Conservation (phyloP, 1,140 invertebrate genomes). For the Scaptomyza montana region DNA sequence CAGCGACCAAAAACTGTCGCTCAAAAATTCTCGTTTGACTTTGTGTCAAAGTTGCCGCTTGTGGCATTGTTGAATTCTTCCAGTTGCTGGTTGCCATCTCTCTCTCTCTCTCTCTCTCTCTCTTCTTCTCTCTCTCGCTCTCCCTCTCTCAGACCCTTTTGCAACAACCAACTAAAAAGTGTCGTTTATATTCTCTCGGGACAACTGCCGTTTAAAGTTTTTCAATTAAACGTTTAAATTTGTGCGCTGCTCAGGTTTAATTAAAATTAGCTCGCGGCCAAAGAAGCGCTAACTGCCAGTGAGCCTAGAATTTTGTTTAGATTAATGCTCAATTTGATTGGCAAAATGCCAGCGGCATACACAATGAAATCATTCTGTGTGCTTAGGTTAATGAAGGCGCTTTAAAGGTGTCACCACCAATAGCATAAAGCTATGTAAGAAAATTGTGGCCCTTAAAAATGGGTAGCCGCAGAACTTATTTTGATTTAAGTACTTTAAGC, state of each 20-base stretch:
- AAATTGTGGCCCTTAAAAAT: conserved; percentile 12
- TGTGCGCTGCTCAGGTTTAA: conserved; percentile 59
- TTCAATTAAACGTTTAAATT: conserved; percentile 77
- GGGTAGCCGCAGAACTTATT: conserved; percentile 25
- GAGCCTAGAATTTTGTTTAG: conserved; percentile 58
- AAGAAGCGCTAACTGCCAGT: conserved; percentile 22
- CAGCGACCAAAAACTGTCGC: conserved; percentile 55
- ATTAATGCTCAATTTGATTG: conserved; percentile 79
- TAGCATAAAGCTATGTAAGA: not conserved
- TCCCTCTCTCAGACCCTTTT: not conserved
- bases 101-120: not conserved
- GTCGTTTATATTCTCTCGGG: conserved; percentile 36
- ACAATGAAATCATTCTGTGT: conserved; percentile 41
- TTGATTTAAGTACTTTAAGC: conserved; percentile 6
- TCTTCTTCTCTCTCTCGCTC: no score
- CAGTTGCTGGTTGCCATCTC: conserved; percentile 3
- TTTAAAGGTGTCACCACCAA: conserved; percentile 21
- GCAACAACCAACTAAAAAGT: conserved; percentile 40
- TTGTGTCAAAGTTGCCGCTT: conserved; percentile 53
- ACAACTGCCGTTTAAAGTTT: conserved; percentile 62
- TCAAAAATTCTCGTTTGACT: conserved; percentile 67
- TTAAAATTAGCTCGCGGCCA: conserved; percentile 55
- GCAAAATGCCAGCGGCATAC: conserved; percentile 53
- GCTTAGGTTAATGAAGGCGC: conserved; percentile 43
- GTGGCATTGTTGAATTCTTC: conserved; percentile 42